Evolutionary conservation across 2,797 vertebrate species (phyloP).

Genomic region (Anguilla marmorata): DNA sequence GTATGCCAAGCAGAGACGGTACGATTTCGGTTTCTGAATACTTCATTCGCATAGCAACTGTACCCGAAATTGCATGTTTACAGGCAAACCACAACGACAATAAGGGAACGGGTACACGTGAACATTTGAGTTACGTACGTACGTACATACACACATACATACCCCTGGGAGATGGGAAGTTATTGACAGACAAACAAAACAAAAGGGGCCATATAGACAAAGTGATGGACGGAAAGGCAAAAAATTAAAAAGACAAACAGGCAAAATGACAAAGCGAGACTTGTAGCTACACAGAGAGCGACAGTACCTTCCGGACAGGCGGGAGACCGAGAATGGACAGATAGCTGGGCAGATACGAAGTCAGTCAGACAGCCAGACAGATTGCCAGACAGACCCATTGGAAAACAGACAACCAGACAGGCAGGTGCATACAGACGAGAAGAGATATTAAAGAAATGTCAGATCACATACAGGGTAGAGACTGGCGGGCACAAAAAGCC

Average conservation of each 20-base stretch:
- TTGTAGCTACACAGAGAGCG: conserved; percentile 28
- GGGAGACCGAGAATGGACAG: conserved; percentile 40
- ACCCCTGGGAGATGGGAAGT: conserved; percentile 4
- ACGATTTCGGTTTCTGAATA: neutral
- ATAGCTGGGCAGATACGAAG: conserved; percentile 34
- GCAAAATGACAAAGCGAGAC: conserved; percentile 31
- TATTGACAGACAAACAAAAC: conserved; percentile 3
- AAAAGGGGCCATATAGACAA: neutral
- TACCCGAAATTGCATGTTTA: neutral
- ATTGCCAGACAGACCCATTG: conserved; percentile 51
- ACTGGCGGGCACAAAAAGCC: conserved; percentile 67
- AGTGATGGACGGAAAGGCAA: conserved; percentile 5
- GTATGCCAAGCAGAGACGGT: neutral
- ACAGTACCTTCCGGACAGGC: conserved; percentile 38
- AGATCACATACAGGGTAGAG: conserved; percentile 72
- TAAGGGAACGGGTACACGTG: conserved; percentile 11
- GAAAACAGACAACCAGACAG: conserved; percentile 51
- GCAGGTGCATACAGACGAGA: conserved; percentile 46
- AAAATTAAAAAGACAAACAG: neutral
- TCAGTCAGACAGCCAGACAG: conserved; percentile 47
- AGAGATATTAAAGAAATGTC: conserved; percentile 57
- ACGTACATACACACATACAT: neutral
- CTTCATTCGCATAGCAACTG: neutral
- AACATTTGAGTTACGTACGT: neutral
- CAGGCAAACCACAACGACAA: neutral